Evolutionary conservation across 2,797 vertebrate species (phyloP).

Genomic region (Choloepus didactylus): DNA sequence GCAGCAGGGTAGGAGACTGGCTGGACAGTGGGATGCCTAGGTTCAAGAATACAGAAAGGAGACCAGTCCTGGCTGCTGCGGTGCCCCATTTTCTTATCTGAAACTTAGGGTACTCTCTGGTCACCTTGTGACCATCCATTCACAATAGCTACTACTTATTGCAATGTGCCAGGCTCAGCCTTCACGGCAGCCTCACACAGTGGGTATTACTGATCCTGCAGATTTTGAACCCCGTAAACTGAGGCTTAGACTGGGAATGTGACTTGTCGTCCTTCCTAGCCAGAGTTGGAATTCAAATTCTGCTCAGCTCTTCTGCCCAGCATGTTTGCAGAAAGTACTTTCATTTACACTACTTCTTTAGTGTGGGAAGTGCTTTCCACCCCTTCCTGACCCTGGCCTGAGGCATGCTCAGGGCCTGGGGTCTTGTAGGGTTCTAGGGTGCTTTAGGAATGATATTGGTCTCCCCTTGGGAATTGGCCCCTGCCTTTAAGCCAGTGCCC

Average conservation of each 20-base stretch:
- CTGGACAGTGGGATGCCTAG: neutral
- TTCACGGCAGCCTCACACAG: neutral
- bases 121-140: neutral
- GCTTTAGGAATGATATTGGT: neutral
- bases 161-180: neutral
- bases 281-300: neutral
- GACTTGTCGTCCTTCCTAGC: neutral
- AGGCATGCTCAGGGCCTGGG: neutral
- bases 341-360: neutral
- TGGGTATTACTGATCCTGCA: neutral
- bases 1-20: neutral
- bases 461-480: neutral
- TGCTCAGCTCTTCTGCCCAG: neutral
- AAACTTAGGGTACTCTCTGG: neutral
- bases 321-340: neutral
- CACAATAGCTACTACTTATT: neutral
- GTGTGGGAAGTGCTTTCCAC: neutral
- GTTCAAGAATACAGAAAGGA: neutral
- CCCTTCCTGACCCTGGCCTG: neutral
- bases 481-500: neutral
- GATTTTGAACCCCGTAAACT: no score
- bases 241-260: neutral
- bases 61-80: neutral
- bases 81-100: neutral
- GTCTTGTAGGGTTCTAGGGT: neutral